Evolutionary conservation across 2,888 invertebrate genomes (phyloP).

Genomic region (Linnaemya tessellans): DNA sequence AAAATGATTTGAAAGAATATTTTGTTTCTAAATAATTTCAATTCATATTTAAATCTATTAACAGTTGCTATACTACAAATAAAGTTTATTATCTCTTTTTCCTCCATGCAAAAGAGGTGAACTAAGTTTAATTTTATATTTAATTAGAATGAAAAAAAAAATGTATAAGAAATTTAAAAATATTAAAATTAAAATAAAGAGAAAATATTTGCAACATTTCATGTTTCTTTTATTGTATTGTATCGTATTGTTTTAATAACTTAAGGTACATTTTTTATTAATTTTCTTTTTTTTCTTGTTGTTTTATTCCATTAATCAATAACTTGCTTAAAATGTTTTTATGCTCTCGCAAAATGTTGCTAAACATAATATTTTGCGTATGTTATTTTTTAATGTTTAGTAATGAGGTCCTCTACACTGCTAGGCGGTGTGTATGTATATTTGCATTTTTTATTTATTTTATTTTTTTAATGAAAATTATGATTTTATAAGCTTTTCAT

Average conservation of each 20-base stretch:
- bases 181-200: slow-evolving; percentile 1
- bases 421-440: slow-evolving; percentile 62
- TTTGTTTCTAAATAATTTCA: slow-evolving; percentile 34
- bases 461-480: slow-evolving; percentile 30
- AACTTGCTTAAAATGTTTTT: slow-evolving; percentile 1
- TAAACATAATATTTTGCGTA: slow-evolving; percentile 53
- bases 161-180: neutral
- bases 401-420: slow-evolving; percentile 69
- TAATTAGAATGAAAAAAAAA: slow-evolving; percentile 18
- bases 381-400: slow-evolving; percentile 44
- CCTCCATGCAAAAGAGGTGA: slow-evolving; percentile 29
- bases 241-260: slow-evolving; percentile 64
- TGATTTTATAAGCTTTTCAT: slow-evolving; percentile 59
- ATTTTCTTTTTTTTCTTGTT: slow-evolving; percentile 41
- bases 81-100: slow-evolving; percentile 12
- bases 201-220: slow-evolving; percentile 62
- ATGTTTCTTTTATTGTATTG: slow-evolving; percentile 61
- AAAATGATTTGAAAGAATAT: slow-evolving; percentile 19
- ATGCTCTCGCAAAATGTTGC: slow-evolving; percentile 53
- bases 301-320: slow-evolving; percentile 21
- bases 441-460: slow-evolving; percentile 15
- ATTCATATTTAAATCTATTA: slow-evolving; percentile 51
- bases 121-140: slow-evolving; percentile 55
- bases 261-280: slow-evolving; percentile 65
- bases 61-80: slow-evolving; percentile 49